A percentile compares a stretch with the other conserved stretches of the same genome.
Evolutionary conservation across 2,888 invertebrate species (phyloP).

Genomic region (Callyntrura sp.): DNA sequence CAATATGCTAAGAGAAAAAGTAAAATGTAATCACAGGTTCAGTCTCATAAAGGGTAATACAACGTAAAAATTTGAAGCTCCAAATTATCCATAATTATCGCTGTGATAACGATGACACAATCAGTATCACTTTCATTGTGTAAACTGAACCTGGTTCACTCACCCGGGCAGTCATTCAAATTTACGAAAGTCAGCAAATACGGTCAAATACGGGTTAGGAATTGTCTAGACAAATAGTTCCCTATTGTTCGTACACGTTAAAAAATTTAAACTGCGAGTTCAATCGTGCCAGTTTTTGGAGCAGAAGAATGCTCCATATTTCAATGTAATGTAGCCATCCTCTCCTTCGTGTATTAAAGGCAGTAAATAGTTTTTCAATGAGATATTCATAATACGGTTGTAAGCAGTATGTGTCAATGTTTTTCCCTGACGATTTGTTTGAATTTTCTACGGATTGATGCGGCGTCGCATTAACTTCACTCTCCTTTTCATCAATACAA

Average conservation of each 20-base stretch:
- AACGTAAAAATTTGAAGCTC: not conserved
- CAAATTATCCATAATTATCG: not conserved
- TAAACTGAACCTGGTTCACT: too few relatives aligned
- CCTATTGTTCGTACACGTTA: slow-evolving; percentile 57
- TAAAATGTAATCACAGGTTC: not conserved
- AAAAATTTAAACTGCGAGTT: slow-evolving; percentile 75
- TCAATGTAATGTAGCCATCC: slow-evolving; percentile 75
- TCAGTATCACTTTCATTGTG: not conserved
- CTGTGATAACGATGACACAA: not conserved
- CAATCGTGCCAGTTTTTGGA: slow-evolving; percentile 69
- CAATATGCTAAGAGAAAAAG: too few relatives aligned
- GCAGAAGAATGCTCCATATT: slow-evolving; percentile 71
- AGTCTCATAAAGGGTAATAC: not conserved
- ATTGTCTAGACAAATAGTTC: too few relatives aligned
- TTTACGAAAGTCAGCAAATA: too few relatives aligned
- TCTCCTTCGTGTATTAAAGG: slow-evolving; percentile 63
- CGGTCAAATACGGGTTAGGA: too few relatives aligned
- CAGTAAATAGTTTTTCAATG: slow-evolving; percentile 66
- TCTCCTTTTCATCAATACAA: slow-evolving; percentile 49
- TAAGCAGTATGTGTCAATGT: slow-evolving; percentile 60
- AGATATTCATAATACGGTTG: slow-evolving; percentile 76
- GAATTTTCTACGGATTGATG: slow-evolving; percentile 9
- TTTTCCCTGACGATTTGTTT: not conserved
- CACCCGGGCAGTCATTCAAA: too few relatives aligned
- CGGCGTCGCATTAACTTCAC: not conserved